Evolutionary conservation across 2,888 invertebrate genomes (phyloP), one percentile per base, ranked within the genome.

Genomic region (Allophyes oxyacanthae): DNA sequence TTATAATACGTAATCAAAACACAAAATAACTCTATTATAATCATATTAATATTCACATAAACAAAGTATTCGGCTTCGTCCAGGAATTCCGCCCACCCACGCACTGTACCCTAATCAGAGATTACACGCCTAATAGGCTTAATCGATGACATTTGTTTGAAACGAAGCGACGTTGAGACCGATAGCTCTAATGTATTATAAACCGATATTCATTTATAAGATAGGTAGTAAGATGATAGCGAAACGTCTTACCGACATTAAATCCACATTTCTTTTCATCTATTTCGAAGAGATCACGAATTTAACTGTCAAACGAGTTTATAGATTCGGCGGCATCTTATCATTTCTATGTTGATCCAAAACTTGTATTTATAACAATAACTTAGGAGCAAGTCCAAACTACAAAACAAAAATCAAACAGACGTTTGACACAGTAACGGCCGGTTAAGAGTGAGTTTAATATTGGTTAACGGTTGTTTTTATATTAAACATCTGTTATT

Each of bases 101-200:
- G 62, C 52, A 46, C 28, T 11, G 26, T 28, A 53, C 41, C 55
- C 65, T 74, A 71, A 74, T 64, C 75, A 65, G 60, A 71, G 75
- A 77, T 75, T 75, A 75, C 75, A 75, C 58, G 63, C 52, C 57
- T 75, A 75, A 75, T 77, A 75, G 75, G 75, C 75, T 75, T 75
- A 77, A 75, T 77, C 64, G 75, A 64, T 67, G 77, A 77, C 77
- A 74, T 75, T 77, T 74, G 74, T 77, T 73, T 74, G 64, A 77
- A 72, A 61, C 51, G 58, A 65, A 64, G 71, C 66, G 74, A 54
- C 66, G 38, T 58, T 48, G 57, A 64, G 61, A 74, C 42, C 58
- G 57, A 73, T 69, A 61, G 53, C 55, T 49, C 52, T 59, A 59
- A 72, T 58, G 51, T 62, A 62, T 59, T 70, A 67, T 59, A 67